Evolutionary conservation across 2,888 invertebrate genomes (phyloP).

Genomic region (Phyto melanocephala): DNA sequence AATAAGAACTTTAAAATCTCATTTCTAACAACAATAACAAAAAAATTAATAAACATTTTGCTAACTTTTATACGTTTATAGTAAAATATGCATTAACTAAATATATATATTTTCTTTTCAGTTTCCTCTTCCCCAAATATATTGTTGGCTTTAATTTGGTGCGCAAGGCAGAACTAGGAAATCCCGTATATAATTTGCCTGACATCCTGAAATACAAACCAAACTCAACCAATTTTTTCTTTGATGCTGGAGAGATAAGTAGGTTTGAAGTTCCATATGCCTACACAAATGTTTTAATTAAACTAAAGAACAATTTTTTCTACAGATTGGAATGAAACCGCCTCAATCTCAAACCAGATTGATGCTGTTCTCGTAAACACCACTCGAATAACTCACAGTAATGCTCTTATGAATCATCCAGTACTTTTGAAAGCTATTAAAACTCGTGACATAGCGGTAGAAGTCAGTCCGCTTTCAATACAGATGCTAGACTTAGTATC

Average conservation of each 20-base stretch:
- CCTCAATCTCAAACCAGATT: conserved; percentile 82
- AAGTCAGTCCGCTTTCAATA: conserved; percentile 78
- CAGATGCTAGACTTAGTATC: conserved; percentile 80
- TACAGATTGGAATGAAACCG: conserved; percentile 80
- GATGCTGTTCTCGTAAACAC: conserved; percentile 77
- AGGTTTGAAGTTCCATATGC: conserved; percentile 34
- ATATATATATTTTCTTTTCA: no score
- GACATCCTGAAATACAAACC: conserved; percentile 70
- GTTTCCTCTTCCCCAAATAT: conserved; percentile 79
- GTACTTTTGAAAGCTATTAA: conserved; percentile 75
- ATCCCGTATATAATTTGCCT: conserved; percentile 77
- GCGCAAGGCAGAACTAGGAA: conserved; percentile 83
- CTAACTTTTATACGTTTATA: no score
- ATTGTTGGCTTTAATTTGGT: conserved; percentile 84
- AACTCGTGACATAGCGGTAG: conserved; percentile 74
- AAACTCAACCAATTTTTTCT: conserved; percentile 80
- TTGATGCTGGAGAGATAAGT: conserved; percentile 85
- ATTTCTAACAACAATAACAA: no score
- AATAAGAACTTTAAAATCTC: no score
- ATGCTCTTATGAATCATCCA: conserved; percentile 77
- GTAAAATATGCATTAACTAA: no score
- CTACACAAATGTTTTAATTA: no score
- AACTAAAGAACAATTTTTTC: neutral
- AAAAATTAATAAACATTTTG: no score
- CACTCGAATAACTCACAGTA: conserved; percentile 78